Percentiles rank a stretch among this genome's conserved stretches.
Conservation (phyloP, 2,888 invertebrate genomes). For the Noctua pronuba region DNA sequence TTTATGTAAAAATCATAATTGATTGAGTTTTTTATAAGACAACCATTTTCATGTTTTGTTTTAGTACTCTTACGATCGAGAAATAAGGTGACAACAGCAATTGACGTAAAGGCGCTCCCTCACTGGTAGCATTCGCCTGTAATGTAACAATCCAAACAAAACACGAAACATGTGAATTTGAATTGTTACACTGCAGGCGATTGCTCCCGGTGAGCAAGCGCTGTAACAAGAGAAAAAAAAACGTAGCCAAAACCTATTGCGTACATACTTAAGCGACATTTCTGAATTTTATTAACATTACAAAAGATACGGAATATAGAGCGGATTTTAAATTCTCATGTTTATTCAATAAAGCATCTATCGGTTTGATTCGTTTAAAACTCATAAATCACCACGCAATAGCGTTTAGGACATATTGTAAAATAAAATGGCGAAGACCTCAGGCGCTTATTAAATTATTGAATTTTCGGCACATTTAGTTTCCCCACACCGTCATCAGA, state of each 20-base stretch:
- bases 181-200: background rate
- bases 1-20: background rate
- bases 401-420: conserved; percentile 12
- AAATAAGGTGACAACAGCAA: background rate
- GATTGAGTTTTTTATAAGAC: background rate
- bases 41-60: background rate
- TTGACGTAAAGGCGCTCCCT: background rate
- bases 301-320: conserved; percentile 55
- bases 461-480: conserved; percentile 18
- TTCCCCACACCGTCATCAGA: conserved; percentile 2
- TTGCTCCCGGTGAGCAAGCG: background rate
- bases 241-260: conserved; percentile 5
- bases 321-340: conserved; percentile 47
- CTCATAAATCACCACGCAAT: conserved; percentile 55
- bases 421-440: conserved; percentile 36
- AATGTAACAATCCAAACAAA: background rate
- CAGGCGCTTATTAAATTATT: conserved; percentile 55
- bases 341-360: conserved; percentile 44
- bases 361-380: conserved; percentile 35
- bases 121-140: background rate
- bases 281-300: conserved; percentile 43
- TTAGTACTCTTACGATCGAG: background rate
- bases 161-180: background rate
- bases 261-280: conserved; percentile 23
- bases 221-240: background rate